Evolutionary conservation across 2,888 invertebrate genomes (phyloP).

Genomic region (Epinotia ramella): DNA sequence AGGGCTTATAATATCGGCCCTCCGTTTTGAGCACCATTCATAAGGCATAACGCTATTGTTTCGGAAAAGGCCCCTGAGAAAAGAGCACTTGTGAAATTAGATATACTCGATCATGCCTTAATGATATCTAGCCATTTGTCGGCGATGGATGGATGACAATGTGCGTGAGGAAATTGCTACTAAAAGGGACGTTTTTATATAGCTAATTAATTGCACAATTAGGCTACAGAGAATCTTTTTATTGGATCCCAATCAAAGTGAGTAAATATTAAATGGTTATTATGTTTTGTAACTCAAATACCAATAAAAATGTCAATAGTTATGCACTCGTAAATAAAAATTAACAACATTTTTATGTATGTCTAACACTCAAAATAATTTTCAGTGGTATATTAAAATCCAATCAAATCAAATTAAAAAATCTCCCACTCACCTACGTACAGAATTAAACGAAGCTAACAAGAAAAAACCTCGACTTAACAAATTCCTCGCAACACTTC

Average conservation of each 20-base stretch:
- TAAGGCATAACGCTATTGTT: slow-evolving; percentile 40
- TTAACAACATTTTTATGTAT: no score
- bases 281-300: no score
- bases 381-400: neutral
- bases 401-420: slow-evolving; percentile 23
- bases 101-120: slow-evolving; percentile 43
- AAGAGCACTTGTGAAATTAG: slow-evolving; percentile 40
- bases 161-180: slow-evolving; percentile 15
- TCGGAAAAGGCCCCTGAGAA: neutral
- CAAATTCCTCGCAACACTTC: slow-evolving; percentile 53
- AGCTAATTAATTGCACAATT: slow-evolving; percentile 4
- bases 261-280: neutral
- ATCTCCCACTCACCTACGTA: slow-evolving; percentile 12
- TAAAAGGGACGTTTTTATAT: slow-evolving; percentile 2
- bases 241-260: neutral
- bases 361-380: no score
- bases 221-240: neutral
- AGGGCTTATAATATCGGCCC: slow-evolving; percentile 36
- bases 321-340: no score
- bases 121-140: slow-evolving; percentile 41
- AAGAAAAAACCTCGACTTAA: slow-evolving; percentile 52
- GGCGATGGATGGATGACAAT: slow-evolving; percentile 18
- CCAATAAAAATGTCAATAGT: no score
- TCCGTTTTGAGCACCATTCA: slow-evolving; percentile 31
- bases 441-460: slow-evolving; percentile 28